Percentiles rank a stretch among this genome's conserved stretches.
These are phyloP conservation scores for Flabesymbios commensalis DNA, from an alignment of 2,888 invertebrate genomes.

Conservation along the genomic window DNA sequence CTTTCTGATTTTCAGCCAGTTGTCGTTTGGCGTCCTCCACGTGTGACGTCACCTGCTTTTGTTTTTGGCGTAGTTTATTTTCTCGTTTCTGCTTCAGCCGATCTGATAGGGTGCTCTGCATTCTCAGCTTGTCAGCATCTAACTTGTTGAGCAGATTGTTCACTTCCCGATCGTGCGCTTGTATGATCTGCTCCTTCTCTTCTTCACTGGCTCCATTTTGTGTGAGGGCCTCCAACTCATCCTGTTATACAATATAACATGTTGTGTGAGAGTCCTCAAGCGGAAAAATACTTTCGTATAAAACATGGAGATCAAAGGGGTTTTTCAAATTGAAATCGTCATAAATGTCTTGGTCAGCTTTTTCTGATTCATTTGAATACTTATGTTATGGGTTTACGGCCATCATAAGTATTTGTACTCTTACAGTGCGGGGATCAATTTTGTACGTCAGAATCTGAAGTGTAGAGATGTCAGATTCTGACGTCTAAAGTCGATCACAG, in stretches of 20 bases:
- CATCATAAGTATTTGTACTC: too few relatives aligned
- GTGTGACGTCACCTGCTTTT: conserved; percentile 42
- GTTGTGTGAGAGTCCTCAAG: background rate
- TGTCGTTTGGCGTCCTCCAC: conserved; percentile 42
- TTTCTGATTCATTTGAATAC: too few relatives aligned
- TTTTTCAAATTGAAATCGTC: too few relatives aligned
- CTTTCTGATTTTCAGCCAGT: conserved; percentile 46
- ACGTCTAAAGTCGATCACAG: too few relatives aligned
- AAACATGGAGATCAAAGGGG: too few relatives aligned
- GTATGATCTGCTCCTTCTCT: conserved; percentile 48
- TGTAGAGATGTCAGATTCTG: too few relatives aligned
- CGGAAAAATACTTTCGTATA: too few relatives aligned
- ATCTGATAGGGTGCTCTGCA: conserved; percentile 54
- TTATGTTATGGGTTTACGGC: too few relatives aligned
- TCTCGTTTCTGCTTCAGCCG: conserved; percentile 46
- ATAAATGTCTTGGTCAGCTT: too few relatives aligned
- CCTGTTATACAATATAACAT: conserved; percentile 36
- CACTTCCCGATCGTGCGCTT: conserved; percentile 49
- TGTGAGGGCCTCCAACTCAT: conserved; percentile 46
- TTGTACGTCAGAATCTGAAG: too few relatives aligned
- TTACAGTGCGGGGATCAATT: too few relatives aligned
- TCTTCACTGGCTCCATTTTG: conserved; percentile 48
- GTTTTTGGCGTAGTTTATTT: conserved; percentile 44
- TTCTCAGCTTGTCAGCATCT: conserved; percentile 54
- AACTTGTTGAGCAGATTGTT: conserved; percentile 51